A percentile compares a stretch with the other conserved stretches of the same genome.
Conservation (phyloP, 2,113 vertebrate species). For the Platysteira castanea region DNA sequence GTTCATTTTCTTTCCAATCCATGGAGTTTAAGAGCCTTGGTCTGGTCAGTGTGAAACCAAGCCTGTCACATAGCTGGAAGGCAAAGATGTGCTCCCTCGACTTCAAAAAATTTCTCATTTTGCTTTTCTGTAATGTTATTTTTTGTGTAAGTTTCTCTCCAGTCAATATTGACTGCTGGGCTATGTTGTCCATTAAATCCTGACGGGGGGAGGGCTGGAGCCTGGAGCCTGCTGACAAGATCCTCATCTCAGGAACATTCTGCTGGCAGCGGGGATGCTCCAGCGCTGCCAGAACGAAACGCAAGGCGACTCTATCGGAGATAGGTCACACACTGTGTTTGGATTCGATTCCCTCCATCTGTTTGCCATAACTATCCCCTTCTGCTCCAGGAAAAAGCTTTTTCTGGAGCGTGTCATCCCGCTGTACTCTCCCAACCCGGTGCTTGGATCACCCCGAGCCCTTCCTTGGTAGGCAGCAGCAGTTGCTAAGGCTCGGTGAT, state of each 20-base stretch:
- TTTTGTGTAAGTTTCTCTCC: neutral
- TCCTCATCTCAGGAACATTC: constrained; percentile 20
- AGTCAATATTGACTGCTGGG: neutral
- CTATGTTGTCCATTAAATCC: neutral
- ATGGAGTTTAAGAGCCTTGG: neutral
- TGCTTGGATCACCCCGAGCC: neutral
- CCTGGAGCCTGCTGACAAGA: constrained; percentile 2
- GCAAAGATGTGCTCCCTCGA: neutral
- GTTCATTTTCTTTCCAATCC: neutral
- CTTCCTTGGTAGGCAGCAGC: neutral
- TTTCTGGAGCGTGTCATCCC: constrained; percentile 25
- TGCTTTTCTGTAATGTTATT: neutral
- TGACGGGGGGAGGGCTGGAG: neutral
- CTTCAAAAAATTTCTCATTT: neutral
- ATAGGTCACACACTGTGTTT: constrained; percentile 51
- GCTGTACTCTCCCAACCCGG: neutral
- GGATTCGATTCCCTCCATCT: constrained; percentile 29
- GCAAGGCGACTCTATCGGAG: constrained; percentile 14
- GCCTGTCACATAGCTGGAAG: neutral
- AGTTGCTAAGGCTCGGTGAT: neutral
- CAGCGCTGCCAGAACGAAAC: neutral
- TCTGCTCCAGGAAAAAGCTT: constrained; percentile 44
- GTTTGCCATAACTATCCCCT: constrained; percentile 42
- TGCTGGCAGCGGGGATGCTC: neutral
- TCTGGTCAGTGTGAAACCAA: neutral